A percentile compares a stretch with the other conserved stretches of the same genome.
Conservation (phyloP, 2,888 invertebrate species). For the Boloria selene region DNA sequence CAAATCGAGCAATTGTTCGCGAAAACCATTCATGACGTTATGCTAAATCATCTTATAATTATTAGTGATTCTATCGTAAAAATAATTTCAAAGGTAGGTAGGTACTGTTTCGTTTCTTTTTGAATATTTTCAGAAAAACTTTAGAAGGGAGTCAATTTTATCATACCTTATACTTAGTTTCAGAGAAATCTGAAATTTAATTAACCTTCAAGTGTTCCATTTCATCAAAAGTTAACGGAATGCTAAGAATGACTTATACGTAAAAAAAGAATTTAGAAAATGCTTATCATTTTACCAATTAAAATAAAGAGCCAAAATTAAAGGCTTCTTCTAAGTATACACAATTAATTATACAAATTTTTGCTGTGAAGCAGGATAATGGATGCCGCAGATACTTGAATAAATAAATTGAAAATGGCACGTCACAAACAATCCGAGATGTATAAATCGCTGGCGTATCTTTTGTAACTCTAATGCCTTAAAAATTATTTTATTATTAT, state of each 20-base stretch:
- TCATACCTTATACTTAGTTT: no score
- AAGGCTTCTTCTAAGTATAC: constrained; percentile 7
- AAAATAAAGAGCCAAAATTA: constrained; percentile 10
- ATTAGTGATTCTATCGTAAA: no score
- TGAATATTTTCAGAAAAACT: neutral
- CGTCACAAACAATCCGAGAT: constrained; percentile 36
- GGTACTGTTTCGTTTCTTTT: neutral
- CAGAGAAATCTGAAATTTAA: no score
- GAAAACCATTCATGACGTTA: constrained; percentile 32
- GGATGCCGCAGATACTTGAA: constrained; percentile 35
- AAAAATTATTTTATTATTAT: constrained; percentile 20
- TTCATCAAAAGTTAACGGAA: no score
- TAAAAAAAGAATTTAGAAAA: constrained; percentile 11
- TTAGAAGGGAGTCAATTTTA: no score
- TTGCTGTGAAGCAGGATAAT: constrained; percentile 27
- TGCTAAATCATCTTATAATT: neutral
- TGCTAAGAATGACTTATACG: no score
- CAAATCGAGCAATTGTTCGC: constrained; percentile 40
- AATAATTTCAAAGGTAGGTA: neutral
- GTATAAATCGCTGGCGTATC: constrained; percentile 33
- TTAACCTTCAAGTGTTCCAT: no score
- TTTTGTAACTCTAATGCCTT: constrained; percentile 10
- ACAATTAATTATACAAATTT: constrained; percentile 33
- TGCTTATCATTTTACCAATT: constrained; percentile 19
- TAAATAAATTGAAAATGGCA: constrained; percentile 37